Evolutionary conservation across 2,888 invertebrate species (phyloP), one percentile per base, ranked within the genome.

Genomic region (Drosophila kuntzei): DNA sequence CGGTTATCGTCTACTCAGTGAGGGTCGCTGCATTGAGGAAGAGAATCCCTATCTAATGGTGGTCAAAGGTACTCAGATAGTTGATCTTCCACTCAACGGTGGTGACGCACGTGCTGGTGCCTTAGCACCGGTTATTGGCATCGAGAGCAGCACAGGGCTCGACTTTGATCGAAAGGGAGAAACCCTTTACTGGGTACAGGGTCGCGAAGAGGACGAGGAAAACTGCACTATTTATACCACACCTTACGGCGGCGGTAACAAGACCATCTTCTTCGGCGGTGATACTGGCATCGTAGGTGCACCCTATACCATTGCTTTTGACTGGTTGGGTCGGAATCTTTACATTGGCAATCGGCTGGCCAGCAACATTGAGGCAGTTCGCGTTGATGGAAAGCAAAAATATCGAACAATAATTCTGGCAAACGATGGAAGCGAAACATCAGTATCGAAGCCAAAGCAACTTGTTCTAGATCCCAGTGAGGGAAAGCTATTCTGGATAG

Each of bases 401-500:
- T 97, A 96, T 91, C 94, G 98, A 41, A 95, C 96, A 11, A 95
- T 98, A 29, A 95, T 99, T 22, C 93, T 99, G 68, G 96, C 96
- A 0, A 99, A 99, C 90, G 96, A 98, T 89, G 98, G 98, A 0
- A 96, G 95, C 76, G 95, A 94, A 63, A 94, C 95, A 0, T 98
- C 98, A 0, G 97, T 99, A 1, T 96, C 98, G 0, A 95, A 95
- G 80, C 99, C 99, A 0, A 96, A 95, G 82, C 95, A 97, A 0
- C 94, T 99, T 67, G 97, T 96, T 60, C 93, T 99, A 32, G 98
- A 99, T 93, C 98, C 99, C 0, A 94, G 95, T n/a, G 96, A 97
- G 83, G 99, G 99, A 29, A 96, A 96, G 93, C 92, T 98, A 27
- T 99, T 97, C 93, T 99, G 99, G 99, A 94, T 98, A 9, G 99